A percentile compares a stretch with the other conserved stretches of the same genome.
phyloP scores from a whole-genome alignment of 1,140 invertebrate species.

The Orius laevigatus region DNA sequence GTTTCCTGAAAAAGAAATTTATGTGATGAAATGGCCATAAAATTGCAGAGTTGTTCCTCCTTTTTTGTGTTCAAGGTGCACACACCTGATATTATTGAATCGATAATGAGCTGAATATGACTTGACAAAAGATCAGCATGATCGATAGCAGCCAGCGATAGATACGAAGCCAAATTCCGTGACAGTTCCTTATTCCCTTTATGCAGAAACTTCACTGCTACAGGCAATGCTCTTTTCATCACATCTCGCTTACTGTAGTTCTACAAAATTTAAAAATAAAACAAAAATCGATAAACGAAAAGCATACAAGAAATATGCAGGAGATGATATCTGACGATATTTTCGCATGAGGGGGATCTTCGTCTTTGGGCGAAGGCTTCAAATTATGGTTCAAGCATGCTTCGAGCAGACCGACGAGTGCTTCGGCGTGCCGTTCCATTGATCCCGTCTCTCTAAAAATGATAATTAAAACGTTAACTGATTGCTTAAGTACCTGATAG shows the following conservation, averaged over 20 bases:
- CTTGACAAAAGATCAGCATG: conserved; percentile 68
- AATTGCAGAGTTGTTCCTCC: neutral
- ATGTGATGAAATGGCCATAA: neutral
- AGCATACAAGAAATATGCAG: conserved; percentile 75
- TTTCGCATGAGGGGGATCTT: conserved; percentile 87
- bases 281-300: neutral
- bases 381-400: conserved; percentile 77
- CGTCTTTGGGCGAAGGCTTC: conserved; percentile 56
- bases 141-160: conserved; percentile 82
- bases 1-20: conserved; percentile 44
- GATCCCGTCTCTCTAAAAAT: conserved; percentile 61
- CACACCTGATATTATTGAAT: conserved; percentile 66
- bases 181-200: conserved; percentile 79
- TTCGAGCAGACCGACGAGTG: conserved; percentile 66
- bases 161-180: conserved; percentile 75
- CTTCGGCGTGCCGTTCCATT: conserved; percentile 67
- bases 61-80: neutral
- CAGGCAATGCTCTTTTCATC: conserved; percentile 75
- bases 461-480: conserved; percentile 12
- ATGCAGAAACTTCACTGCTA: conserved; percentile 79
- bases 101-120: conserved; percentile 76
- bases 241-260: conserved; percentile 76
- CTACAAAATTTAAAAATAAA: conserved; percentile 31
- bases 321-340: conserved; percentile 87
- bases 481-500: conserved; percentile 40